Base-by-base conservation (phyloP, 2,888 invertebrate species). In the Melanostoma scalare region DNA sequence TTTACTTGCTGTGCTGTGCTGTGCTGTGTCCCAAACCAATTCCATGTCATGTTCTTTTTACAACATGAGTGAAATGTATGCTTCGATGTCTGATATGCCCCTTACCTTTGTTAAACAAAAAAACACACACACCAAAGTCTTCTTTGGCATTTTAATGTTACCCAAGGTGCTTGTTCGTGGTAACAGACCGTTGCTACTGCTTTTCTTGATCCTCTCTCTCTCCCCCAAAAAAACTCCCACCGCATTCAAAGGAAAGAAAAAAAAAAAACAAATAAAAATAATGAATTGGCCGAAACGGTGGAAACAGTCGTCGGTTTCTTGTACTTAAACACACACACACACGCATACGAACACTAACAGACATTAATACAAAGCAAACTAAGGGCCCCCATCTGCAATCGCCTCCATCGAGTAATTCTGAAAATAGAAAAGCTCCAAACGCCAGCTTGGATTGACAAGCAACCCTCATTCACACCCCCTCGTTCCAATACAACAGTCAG, bases 401-500 rank as follows among this genome's bases (percentile, higher is more conserved):
- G 84, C 74, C 79, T 84, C 71, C 71, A 84, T 84, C 79, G 84
- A 84, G 84, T 79, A 84, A 84, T 84, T 84, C 79, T 71, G 74
- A 71, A 79, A 84, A 84, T 84, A 84, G 84, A 79, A 81, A 84
- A 84, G 84, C 84, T 84, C 79, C 65, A 71, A 79, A 71, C 84
- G 71, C 84, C 84, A 84, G 79, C 84, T 84, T 79, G 84, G 84
- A 84, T 84, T 84, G 84, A 84, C 84, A 84, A 74, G 79, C 84
- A 79, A 84, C 84, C 84, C 84, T 84, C 79, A 84, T 71, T 79
- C 79, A 67, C 61, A 65, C 55, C 69, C 56, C 50, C 31, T 20
- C 35, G 9, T 36, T 36, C n/a, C 48, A 4, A 36, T 10, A 44
- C 20, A 35, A 52, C 35, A 1, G 44, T 20, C 20, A 20, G 20